Conservation (phyloP, 1,140 invertebrate genomes). For the Zaprionus inermis region DNA sequence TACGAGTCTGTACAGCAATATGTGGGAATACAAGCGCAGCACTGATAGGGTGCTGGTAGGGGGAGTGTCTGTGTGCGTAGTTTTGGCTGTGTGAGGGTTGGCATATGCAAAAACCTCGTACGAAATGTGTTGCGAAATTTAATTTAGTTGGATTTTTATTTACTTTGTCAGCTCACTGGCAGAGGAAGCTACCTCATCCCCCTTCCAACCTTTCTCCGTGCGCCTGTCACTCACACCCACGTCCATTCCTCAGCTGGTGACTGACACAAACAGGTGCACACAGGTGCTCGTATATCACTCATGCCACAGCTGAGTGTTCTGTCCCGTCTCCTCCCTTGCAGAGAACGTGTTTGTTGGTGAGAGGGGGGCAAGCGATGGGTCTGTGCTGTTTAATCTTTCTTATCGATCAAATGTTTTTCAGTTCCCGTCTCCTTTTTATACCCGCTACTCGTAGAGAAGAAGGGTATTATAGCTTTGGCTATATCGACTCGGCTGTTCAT, state of each 20-base stretch:
- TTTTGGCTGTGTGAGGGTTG: neutral
- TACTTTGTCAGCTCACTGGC: slow-evolving; percentile 52
- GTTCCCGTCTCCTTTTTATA: slow-evolving; percentile 10
- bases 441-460: no score
- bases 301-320: neutral
- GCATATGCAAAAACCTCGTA: slow-evolving; percentile 39
- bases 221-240: slow-evolving; percentile 10
- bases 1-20: slow-evolving; percentile 2
- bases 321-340: neutral
- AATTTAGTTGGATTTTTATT: slow-evolving; percentile 72
- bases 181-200: slow-evolving; percentile 6
- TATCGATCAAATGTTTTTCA: slow-evolving; percentile 50
- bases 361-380: neutral
- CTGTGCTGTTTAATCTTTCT: slow-evolving; percentile 33
- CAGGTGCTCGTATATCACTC: slow-evolving; percentile 44
- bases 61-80: slow-evolving; percentile 11
- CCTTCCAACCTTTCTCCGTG: neutral
- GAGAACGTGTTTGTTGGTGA: neutral
- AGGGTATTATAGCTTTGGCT: no score
- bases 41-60: slow-evolving; percentile 16
- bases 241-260: slow-evolving; percentile 9
- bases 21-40: slow-evolving; percentile 12
- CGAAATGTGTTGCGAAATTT: slow-evolving; percentile 57
- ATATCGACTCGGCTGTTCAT: no score
- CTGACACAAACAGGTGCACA: slow-evolving; percentile 42